Evolutionary conservation across 2,888 invertebrate genomes (phyloP).

Genomic region (Argyresthia goedartella): DNA sequence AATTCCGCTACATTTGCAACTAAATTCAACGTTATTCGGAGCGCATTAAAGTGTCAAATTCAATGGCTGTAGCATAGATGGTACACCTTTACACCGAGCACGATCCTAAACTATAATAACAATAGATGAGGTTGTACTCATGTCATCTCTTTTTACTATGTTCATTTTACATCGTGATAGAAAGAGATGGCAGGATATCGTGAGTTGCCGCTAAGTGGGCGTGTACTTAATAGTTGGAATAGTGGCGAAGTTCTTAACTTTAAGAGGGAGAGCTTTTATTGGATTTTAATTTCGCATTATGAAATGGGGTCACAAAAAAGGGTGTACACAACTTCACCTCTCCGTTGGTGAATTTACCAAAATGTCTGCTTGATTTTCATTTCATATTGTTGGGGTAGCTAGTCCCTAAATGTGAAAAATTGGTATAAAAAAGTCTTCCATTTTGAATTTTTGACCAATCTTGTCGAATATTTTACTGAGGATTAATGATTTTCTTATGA

Average conservation of each 20-base stretch:
- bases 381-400: background rate
- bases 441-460: background rate
- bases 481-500: too few species aligned
- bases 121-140: conserved; percentile 43
- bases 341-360: background rate
- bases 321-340: background rate
- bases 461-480: background rate
- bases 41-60: too few species aligned
- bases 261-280: conserved; percentile 61
- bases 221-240: conserved; percentile 55
- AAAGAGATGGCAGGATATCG: conserved; percentile 30
- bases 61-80: too few species aligned
- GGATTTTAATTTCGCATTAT: conserved; percentile 33
- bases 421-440: background rate
- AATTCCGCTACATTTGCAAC: conserved; percentile 8
- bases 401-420: background rate
- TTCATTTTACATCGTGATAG: conserved; percentile 18
- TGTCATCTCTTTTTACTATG: conserved; percentile 35
- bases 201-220: conserved; percentile 29
- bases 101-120: conserved; percentile 54
- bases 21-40: background rate
- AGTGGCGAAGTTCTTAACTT: conserved; percentile 67
- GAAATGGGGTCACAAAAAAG: conserved; percentile 1
- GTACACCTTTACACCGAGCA: background rate
- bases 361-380: background rate